Conservation (phyloP, 2,888 invertebrate species). For the Rhyacophila evoluta region DNA sequence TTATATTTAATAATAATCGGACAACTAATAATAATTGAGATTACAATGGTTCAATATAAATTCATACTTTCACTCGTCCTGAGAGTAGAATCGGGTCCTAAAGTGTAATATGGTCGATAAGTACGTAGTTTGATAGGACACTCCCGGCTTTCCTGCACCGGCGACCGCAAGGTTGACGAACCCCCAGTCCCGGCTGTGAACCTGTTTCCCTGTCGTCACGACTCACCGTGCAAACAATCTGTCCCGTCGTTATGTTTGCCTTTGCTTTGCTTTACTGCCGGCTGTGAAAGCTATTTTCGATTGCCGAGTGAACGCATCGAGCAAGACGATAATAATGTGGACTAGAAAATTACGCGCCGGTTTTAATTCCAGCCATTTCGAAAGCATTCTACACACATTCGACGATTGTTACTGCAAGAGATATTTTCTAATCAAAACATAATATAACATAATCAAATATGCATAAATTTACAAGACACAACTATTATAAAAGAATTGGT, state of each 20-base stretch:
- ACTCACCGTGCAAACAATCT: slow-evolving; percentile 7
- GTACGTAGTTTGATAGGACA: not conserved
- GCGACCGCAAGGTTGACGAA: slow-evolving; percentile 14
- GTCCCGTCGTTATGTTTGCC: not conserved
- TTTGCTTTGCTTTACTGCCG: not conserved
- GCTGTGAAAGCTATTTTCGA: not conserved
- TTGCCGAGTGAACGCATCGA: not conserved
- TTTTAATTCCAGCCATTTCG: not conserved
- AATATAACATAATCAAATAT: too few relatives aligned
- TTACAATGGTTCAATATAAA: too few relatives aligned
- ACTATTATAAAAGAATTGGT: too few relatives aligned
- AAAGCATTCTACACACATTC: not conserved
- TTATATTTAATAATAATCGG: too few relatives aligned
- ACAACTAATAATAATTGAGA: too few relatives aligned
- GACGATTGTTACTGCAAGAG: not conserved
- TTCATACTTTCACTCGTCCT: too few relatives aligned
- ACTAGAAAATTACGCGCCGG: not conserved
- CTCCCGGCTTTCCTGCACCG: not conserved
- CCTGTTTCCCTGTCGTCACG: slow-evolving; percentile 7
- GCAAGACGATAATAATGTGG: not conserved
- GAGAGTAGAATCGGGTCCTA: too few relatives aligned
- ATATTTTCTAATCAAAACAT: not conserved
- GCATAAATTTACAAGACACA: too few relatives aligned
- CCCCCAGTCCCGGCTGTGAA: not conserved
- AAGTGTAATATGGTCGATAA: too few relatives aligned